Evolutionary conservation across 2,797 vertebrate species (phyloP).

Genomic region (Phaenicophaeus curvirostris): DNA sequence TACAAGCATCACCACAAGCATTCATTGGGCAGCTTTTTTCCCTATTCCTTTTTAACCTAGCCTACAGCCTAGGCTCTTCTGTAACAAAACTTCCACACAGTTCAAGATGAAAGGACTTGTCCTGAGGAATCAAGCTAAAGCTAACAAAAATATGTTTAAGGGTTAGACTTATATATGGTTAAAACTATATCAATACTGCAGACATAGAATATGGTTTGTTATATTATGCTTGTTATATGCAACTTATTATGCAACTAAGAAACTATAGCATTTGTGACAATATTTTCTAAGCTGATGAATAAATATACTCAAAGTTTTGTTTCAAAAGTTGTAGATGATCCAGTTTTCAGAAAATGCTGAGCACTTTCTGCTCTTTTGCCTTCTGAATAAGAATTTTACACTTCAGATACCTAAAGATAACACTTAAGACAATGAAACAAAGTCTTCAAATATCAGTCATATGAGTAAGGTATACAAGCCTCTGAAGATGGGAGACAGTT

Average conservation of each 20-base stretch:
- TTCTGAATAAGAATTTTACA: not conserved
- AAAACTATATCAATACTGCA: not conserved
- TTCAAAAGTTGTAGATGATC: not conserved
- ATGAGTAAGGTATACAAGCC: not conserved
- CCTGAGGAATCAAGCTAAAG: not conserved
- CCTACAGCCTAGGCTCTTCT: not conserved
- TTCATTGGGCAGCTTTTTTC: not conserved
- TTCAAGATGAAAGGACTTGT: not conserved
- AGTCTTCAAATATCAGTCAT: not conserved
- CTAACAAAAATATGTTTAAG: not conserved
- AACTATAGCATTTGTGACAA: not conserved
- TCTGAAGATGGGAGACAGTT: not conserved
- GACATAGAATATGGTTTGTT: not conserved
- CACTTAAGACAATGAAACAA: not conserved
- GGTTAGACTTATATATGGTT: not conserved
- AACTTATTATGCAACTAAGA: not conserved
- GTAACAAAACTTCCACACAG: not conserved
- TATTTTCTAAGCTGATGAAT: not conserved
- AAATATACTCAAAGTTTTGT: not conserved
- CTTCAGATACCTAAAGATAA: not conserved
- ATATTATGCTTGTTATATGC: too few relatives aligned
- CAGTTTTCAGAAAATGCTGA: not conserved
- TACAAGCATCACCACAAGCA: not conserved
- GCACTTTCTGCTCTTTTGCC: not conserved
- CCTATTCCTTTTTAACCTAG: not conserved